Evolutionary conservation across 2,888 invertebrate genomes (phyloP), one percentile per base, ranked within the genome.

Genomic region (Cordylochernes scorpioides): DNA sequence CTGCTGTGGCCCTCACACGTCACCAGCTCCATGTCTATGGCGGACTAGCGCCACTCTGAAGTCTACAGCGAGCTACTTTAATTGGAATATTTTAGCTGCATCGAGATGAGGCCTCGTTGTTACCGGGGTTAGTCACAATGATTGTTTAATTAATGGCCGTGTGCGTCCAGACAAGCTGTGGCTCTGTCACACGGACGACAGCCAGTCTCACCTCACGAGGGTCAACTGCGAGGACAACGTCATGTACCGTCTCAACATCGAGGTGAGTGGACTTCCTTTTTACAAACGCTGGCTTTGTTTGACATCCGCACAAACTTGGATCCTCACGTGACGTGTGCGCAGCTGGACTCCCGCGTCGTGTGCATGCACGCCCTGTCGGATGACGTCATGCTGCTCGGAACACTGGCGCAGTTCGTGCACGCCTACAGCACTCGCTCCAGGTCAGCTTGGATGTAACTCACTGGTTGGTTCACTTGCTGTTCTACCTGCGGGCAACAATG

Each of bases 261-360:
- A 49, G 44, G 53, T 53, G 35, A 41, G 42, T n/a, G n/a, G n/a
- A 22, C 12, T n/a, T 19, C 10, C 21, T n/a, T 19, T 2, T 19
- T 19, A 19, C 9, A 2, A 19, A n/a, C 10, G 2, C 9, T 9
- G 9, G 10, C 10, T 19, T 19, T 19, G 9, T n/a, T 19, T n/a
- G 10, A n/a, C 4, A 6, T 10, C n/a, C 3, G 9, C 14, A 14
- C 16, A 25, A 4, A 5, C 16, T 14, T 6, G 4, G 16, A 25
- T 22, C 14, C n/a, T 9, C 8, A 19, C 8, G 8, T 9, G 14
- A 5, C 12, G 12, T 13, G 12, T 22, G 12, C 43, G 3, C 43
- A 53, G 54, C 49, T 58, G 41, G 56, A 58, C 38, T 54, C 56
- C 25, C 50, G 57, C 9, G 49, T 58, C 8, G 50, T 57, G 46